Conservation (phyloP, 2,888 invertebrate genomes). For the Apantesis nais region DNA sequence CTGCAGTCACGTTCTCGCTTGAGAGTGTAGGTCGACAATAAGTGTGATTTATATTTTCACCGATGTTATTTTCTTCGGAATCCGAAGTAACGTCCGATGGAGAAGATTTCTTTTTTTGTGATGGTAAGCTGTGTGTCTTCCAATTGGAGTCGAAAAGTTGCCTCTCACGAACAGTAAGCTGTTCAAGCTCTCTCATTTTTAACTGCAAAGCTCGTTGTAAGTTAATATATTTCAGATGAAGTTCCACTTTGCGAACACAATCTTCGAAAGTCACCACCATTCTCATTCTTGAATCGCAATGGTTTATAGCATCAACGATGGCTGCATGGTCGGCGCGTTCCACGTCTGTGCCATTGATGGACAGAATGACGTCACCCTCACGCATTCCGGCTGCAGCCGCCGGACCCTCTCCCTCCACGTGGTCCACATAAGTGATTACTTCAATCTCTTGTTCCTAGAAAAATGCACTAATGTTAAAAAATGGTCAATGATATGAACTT, state of each 20-base stretch:
- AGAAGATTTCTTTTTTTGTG: slow-evolving; percentile 91
- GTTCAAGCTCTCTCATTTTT: slow-evolving; percentile 94
- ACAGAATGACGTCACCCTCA: slow-evolving; percentile 97
- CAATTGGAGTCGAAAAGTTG: slow-evolving; percentile 94
- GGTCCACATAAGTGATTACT: slow-evolving; percentile 98
- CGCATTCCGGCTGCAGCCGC: slow-evolving; percentile 97
- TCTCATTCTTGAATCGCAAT: slow-evolving; percentile 95
- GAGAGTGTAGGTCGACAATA: slow-evolving; percentile 93
- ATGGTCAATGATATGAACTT: not conserved
- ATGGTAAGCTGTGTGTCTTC: slow-evolving; percentile 95
- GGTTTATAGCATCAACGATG: slow-evolving; percentile 96
- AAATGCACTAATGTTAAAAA: not conserved
- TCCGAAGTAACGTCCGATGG: slow-evolving; percentile 77
- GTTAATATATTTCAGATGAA: slow-evolving; percentile 97
- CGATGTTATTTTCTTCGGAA: slow-evolving; percentile 73
- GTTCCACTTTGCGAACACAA: slow-evolving; percentile 96
- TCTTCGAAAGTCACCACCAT: slow-evolving; percentile 99
- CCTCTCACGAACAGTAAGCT: slow-evolving; percentile 91
- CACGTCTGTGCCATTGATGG: slow-evolving; percentile 98
- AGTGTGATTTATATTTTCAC: slow-evolving; percentile 82
- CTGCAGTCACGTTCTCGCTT: slow-evolving; percentile 90
- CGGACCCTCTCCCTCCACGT: slow-evolving; percentile 96
- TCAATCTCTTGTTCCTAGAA: slow-evolving; percentile 94
- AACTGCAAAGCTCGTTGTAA: slow-evolving; percentile 93
- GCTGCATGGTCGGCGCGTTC: slow-evolving; percentile 97